Conservation (phyloP, 2,888 invertebrate species). For the Leptura quadrifasciata region DNA sequence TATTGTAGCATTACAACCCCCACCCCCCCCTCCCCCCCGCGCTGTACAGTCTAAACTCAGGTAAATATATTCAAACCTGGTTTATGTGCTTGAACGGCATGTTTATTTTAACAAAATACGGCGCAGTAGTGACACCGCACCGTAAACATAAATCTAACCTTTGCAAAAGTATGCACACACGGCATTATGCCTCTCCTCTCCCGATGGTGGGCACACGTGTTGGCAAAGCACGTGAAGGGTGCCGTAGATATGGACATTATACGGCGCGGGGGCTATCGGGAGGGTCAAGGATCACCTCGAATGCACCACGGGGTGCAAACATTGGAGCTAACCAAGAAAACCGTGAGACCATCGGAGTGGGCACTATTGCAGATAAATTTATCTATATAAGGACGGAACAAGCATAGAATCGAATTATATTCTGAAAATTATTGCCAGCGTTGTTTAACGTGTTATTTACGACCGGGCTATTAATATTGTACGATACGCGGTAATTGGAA, state of each 20-base stretch:
- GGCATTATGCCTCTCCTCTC: slow-evolving; percentile 32
- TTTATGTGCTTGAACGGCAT: slow-evolving; percentile 45
- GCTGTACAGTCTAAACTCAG: slow-evolving; percentile 34
- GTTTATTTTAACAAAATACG: slow-evolving; percentile 49
- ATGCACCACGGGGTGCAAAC: slow-evolving; percentile 55
- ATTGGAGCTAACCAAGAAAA: slow-evolving; percentile 49
- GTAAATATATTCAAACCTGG: slow-evolving; percentile 51
- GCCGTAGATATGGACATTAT: slow-evolving; percentile 52
- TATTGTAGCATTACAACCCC: no score
- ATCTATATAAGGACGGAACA: slow-evolving; percentile 29
- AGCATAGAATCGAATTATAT: slow-evolving; percentile 40
- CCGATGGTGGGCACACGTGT: slow-evolving; percentile 41
- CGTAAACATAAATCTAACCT: slow-evolving; percentile 48
- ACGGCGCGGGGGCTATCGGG: slow-evolving; percentile 36
- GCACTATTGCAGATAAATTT: slow-evolving; percentile 30
- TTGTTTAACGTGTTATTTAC: slow-evolving; percentile 31
- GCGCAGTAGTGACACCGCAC: slow-evolving; percentile 42
- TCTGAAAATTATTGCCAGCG: slow-evolving; percentile 29
- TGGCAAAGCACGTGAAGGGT: slow-evolving; percentile 52
- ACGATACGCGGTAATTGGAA: slow-evolving; percentile 19
- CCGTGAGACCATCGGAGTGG: slow-evolving; percentile 45
- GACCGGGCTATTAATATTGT: slow-evolving; percentile 6
- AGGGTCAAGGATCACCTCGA: slow-evolving; percentile 55
- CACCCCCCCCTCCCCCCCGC: no score
- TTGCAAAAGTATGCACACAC: slow-evolving; percentile 35